These are phyloP conservation scores for Neoitamus cyanurus DNA, from an alignment of 2,888 invertebrate species.

Conservation along the genomic window DNA sequence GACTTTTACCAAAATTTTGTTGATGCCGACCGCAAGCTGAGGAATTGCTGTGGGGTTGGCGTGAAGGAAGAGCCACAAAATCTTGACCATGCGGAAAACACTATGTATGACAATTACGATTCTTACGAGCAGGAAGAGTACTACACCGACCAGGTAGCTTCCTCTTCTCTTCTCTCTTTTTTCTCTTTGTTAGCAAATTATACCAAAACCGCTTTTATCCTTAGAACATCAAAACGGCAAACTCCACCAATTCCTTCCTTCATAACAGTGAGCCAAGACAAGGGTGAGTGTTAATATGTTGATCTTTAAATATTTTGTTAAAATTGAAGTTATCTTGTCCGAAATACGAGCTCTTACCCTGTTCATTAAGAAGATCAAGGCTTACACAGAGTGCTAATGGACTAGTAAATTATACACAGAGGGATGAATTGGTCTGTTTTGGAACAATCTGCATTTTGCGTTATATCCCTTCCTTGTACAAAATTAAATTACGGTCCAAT, in stretches of 20 bases:
- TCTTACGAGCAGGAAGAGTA: background rate
- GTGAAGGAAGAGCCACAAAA: background rate
- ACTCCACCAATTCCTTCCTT: background rate
- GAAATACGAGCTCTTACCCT: too few relatives aligned
- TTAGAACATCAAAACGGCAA: background rate
- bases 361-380: too few relatives aligned
- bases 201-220: background rate
- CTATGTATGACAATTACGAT: background rate
- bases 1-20: conserved; percentile 16
- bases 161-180: too few relatives aligned
- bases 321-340: background rate
- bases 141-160: background rate
- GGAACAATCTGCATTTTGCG: too few relatives aligned
- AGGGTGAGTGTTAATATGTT: background rate
- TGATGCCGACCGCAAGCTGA: background rate
- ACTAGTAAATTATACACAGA: too few relatives aligned
- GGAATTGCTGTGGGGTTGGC: background rate
- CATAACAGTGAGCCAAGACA: background rate
- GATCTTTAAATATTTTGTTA: background rate
- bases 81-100: background rate
- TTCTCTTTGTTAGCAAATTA: too few relatives aligned
- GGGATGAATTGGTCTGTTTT: too few relatives aligned
- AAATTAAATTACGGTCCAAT: too few relatives aligned
- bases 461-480: too few relatives aligned
- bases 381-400: too few relatives aligned